Percentiles rank a stretch among this genome's conserved stretches.
Conservation (phyloP, 2,797 vertebrate genomes). For the Gobionotothen gibberifrons region DNA sequence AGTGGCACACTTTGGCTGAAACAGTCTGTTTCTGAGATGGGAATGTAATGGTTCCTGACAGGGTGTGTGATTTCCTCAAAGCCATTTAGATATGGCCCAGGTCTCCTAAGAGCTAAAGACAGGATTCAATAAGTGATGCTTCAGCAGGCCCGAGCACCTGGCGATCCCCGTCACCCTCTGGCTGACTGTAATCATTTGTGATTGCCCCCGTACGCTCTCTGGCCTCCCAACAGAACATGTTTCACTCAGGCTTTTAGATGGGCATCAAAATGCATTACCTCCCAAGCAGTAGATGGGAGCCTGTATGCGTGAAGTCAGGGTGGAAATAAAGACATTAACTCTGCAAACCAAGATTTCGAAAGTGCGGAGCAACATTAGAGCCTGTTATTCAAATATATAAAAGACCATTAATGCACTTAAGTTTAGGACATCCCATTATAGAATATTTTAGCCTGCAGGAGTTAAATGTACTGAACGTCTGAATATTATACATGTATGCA, state of each 20-base stretch:
- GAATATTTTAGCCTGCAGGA: background rate
- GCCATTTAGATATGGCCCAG: slow-evolving; percentile 66
- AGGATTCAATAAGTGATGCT: slow-evolving; percentile 77
- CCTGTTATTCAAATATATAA: slow-evolving; percentile 14
- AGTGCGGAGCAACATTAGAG: slow-evolving; percentile 36
- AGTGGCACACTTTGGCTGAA: slow-evolving; percentile 47
- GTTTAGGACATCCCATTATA: slow-evolving; percentile 3
- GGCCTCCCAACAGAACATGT: slow-evolving; percentile 70
- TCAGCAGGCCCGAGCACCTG: slow-evolving; percentile 71
- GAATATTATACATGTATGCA: slow-evolving; percentile 10
- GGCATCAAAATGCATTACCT: slow-evolving; percentile 79
- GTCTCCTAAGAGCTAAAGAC: slow-evolving; percentile 72
- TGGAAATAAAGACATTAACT: slow-evolving; percentile 73
- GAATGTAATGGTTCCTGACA: slow-evolving; percentile 70
- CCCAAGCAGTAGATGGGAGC: slow-evolving; percentile 54
- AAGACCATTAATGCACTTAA: slow-evolving; percentile 5
- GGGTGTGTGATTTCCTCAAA: slow-evolving; percentile 76
- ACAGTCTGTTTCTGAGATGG: slow-evolving; percentile 43
- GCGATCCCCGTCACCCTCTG: slow-evolving; percentile 70
- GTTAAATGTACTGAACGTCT: slow-evolving; percentile 2
- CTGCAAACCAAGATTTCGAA: slow-evolving; percentile 39
- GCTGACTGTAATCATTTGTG: slow-evolving; percentile 81
- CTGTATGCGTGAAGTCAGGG: slow-evolving; percentile 49
- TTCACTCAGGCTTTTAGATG: slow-evolving; percentile 75
- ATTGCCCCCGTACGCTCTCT: slow-evolving; percentile 69